These are phyloP conservation scores for Shinisaurus crocodilurus DNA, from an alignment of 2,113 vertebrate genomes.

Conservation along the genomic window DNA sequence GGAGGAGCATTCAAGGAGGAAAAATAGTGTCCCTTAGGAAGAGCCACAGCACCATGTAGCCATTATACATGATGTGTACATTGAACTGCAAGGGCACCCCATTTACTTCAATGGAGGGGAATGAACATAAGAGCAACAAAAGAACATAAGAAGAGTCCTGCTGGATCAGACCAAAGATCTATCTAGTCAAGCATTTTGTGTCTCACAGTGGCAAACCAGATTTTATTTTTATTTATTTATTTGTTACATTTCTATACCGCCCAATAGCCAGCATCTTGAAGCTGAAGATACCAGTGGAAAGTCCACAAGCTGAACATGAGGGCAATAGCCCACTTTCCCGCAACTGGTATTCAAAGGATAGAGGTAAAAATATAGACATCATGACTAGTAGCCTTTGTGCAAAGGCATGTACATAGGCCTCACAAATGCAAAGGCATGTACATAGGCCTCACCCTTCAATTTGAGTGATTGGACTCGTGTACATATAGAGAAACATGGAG, in stretches of 20 bases:
- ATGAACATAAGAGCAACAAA: neutral
- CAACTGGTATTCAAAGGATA: neutral
- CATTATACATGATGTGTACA: neutral
- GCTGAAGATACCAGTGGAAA: neutral
- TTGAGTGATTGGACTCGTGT: neutral
- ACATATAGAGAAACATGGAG: neutral
- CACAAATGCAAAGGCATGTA: neutral
- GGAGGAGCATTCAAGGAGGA: neutral
- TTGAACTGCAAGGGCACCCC: neutral
- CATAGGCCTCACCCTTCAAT: neutral
- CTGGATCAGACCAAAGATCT: neutral
- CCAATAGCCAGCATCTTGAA: no score
- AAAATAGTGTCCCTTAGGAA: neutral
- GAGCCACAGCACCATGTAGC: neutral
- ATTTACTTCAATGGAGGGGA: neutral
- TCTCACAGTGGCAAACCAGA: neutral
- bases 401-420: no score
- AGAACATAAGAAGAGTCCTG: neutral
- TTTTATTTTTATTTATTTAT: no score
- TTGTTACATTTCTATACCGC: no score
- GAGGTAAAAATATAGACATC: neutral
- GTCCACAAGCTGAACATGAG: neutral
- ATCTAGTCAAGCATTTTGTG: neutral
- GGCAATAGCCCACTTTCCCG: neutral
- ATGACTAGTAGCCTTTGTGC: neutral